Evolutionary conservation across 2,113 vertebrate genomes (phyloP), one percentile per base, ranked within the genome.

Genomic region (Edolisoma coerulescens): DNA sequence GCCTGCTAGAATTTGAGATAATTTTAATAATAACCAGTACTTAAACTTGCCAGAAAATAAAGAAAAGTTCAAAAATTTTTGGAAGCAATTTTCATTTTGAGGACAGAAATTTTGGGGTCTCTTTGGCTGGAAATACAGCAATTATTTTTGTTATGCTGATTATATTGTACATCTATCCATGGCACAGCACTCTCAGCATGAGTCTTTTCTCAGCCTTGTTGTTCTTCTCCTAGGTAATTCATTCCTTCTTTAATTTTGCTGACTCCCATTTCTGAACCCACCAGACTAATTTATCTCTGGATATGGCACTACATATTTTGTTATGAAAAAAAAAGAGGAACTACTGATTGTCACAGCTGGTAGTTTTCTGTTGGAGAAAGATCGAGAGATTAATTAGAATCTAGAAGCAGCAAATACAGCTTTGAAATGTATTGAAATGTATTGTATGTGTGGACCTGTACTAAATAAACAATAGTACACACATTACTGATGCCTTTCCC

Each of bases 161-260:
- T 96, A 70, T 32, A 65, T 8, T 64, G 50, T 69, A 83, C 50
- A 54, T 81, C 32, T 92, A 22, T 69, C 27, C 7, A 13, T 45
- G 47, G 45, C 18, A 71, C 2, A 7, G 30, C 37, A 56, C 33
- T 89, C 89, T 52, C 73, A 90, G 73, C 10, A 1, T 70, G 67
- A 30, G 69, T 73, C 52, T 80, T 52, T 90, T 93, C 71, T 95
- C 54, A 90, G n/a, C 23, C 47, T 77, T 3, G 8, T 84, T 74
- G 28, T 86, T 96, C 68, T 60, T 26, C 37, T 94, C 37, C 17
- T 47, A 69, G 35, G 63, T 69, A 92, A 57, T 93, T 32, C 39
- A 61, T 92, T 85, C 42, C 50, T 84, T 61, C 44, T 96, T 96
- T 75, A 61, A 35, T 96, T 96, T 83, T 84, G 77, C 91, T 90